Conservation (phyloP, 2,113 vertebrate species). For the Mugil cephalus region DNA sequence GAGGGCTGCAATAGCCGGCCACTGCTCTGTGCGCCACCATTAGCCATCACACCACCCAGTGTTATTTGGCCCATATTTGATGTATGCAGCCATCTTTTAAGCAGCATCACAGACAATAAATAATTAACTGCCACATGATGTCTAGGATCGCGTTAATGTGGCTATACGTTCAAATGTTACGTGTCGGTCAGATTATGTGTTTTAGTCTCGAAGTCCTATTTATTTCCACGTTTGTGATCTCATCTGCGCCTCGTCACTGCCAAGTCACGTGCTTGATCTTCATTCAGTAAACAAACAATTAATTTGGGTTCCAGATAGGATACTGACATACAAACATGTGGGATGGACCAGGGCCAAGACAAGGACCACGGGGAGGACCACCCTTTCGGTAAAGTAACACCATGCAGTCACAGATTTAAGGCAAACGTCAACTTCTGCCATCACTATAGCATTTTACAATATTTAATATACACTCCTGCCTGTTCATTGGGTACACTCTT, state of each 20-base stretch:
- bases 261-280: background rate
- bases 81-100: conserved; percentile 37
- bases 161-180: background rate
- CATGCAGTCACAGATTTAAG: conserved; percentile 2
- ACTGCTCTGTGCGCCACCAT: background rate
- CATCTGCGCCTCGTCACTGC: too few species aligned
- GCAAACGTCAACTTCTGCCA: background rate
- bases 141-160: background rate
- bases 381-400: conserved; percentile 89
- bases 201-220: background rate
- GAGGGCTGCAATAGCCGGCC: conserved; percentile 30
- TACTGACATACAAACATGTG: conserved; percentile 86
- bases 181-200: background rate
- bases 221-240: background rate
- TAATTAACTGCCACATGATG: background rate
- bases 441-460: too few species aligned
- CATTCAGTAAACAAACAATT: background rate
- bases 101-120: background rate
- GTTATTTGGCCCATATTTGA: background rate
- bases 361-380: conserved; percentile 89
- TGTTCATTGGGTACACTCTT: too few species aligned
- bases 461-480: too few species aligned
- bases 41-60: conserved; percentile 21
- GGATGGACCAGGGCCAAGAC: conserved; percentile 91
- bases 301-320: conserved; percentile 29